Evolutionary conservation across 2,888 invertebrate genomes (phyloP), one percentile per base, ranked within the genome.

Genomic region (Spilarctia lutea): DNA sequence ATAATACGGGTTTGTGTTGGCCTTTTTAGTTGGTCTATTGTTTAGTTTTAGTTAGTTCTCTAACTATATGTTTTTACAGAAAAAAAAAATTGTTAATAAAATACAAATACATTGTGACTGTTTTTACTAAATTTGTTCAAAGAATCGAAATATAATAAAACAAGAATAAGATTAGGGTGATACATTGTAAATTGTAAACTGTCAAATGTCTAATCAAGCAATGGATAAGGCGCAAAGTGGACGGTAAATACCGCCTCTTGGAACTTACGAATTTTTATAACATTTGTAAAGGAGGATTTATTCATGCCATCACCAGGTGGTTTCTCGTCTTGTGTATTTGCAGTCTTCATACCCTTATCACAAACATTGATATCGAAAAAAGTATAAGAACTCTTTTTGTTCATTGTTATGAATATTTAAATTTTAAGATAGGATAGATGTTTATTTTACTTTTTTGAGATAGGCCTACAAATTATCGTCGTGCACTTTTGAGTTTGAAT

Each of bases 241-340:
- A 42, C 48, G 33, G 13, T 48, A 16, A 52, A 52, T 68, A 16
- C 24, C 10, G 56, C 10, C 16, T 35, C 7, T 69, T 68, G 71
- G 68, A 77, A 94, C 95, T 95, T 92, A 95, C 95, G 92, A 86
- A 93, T 91, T 88, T 93, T 92, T 79, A 94, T 89, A 75, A 94
- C 89, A 42, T 93, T 92, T 68, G 89, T 89, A 78, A 93, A 89
- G 27, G 91, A 88, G 7, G 86, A 83, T 75, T 86, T 88, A 77
- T 87, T 92, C 80, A 86, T 88, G 73, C 79, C 83, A 81, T 86
- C 88, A 68, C 88, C 90, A 69, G 88, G 83, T 56, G 83, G 83
- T 74, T 78, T 84, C 33, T 79, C 84, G 48, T 82, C 83, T 69
- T 84, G 85, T 39, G 81, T 75, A 60, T 81, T 85, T 74, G 79